Evolutionary conservation across 1,140 invertebrate species (phyloP).

Genomic region (Drosophila watanabei): DNA sequence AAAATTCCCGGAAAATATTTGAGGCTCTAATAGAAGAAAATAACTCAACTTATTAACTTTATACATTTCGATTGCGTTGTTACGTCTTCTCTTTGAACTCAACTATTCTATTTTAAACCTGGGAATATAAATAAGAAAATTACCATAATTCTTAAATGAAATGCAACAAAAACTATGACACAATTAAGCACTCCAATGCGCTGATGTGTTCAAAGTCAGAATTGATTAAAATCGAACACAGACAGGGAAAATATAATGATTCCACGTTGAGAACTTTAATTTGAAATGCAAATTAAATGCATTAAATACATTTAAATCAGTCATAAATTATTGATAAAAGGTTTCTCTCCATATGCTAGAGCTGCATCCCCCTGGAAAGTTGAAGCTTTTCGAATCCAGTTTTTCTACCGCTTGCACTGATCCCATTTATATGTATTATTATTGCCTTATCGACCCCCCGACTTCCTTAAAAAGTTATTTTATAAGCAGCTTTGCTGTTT

Average conservation of each 20-base stretch:
- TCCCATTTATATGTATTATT: not conserved
- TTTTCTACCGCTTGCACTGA: not conserved
- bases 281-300: not conserved
- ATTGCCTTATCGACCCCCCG: not conserved
- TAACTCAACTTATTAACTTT: no score
- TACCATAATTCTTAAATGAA: not conserved
- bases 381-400: not conserved
- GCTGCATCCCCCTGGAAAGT: not conserved
- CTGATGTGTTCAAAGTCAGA: not conserved
- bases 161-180: not conserved
- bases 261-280: not conserved
- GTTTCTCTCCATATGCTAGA: not conserved
- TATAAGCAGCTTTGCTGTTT: not conserved
- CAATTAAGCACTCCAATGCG: not conserved
- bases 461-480: not conserved
- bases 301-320: not conserved
- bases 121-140: no score
- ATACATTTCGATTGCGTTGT: no score
- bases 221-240: not conserved
- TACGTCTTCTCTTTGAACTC: no score
- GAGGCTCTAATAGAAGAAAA: no score
- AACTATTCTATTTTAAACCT: no score
- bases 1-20: no score
- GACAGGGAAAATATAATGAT: not conserved
- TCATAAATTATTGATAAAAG: conserved; percentile 1